These are phyloP conservation scores for Mus spretus DNA, from an alignment of 2,797 vertebrate species.

Conservation along the genomic window DNA sequence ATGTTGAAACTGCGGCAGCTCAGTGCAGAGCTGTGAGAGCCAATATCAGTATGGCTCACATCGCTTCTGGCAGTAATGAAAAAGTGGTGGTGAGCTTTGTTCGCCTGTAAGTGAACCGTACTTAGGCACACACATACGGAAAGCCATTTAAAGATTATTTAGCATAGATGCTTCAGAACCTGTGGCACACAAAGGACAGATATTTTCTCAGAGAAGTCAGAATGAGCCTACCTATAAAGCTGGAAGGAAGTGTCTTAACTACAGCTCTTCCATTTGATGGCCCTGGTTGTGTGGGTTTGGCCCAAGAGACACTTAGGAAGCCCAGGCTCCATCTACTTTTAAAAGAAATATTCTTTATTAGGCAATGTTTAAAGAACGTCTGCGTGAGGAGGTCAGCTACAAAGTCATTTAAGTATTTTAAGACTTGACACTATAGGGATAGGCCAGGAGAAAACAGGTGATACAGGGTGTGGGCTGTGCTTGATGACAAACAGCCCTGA, in stretches of 20 bases:
- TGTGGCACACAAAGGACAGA: constrained; percentile 43
- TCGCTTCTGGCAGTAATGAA: constrained; percentile 18
- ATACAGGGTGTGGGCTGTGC: not conserved
- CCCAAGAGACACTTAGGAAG: not conserved
- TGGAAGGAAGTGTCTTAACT: not conserved
- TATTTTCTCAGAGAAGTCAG: constrained; percentile 36
- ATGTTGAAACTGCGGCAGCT: not conserved
- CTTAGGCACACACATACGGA: not conserved
- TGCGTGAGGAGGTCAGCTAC: not conserved
- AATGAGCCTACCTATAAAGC: not conserved
- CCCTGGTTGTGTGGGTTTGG: not conserved
- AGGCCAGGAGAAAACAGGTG: not conserved
- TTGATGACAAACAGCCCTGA: not conserved
- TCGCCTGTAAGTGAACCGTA: not conserved
- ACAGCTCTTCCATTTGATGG: not conserved
- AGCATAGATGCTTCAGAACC: constrained; percentile 46
- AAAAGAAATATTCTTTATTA: not conserved
- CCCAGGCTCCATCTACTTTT: not conserved
- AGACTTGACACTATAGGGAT: not conserved
- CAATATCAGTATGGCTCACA: not conserved
- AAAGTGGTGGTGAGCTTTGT: not conserved
- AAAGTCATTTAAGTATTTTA: not conserved
- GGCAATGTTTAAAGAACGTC: constrained; percentile 6
- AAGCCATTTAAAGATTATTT: constrained; percentile 6
- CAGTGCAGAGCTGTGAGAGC: not conserved